These are phyloP conservation scores for Aplocera efformata DNA, from an alignment of 2,888 invertebrate genomes.

Conservation along the genomic window DNA sequence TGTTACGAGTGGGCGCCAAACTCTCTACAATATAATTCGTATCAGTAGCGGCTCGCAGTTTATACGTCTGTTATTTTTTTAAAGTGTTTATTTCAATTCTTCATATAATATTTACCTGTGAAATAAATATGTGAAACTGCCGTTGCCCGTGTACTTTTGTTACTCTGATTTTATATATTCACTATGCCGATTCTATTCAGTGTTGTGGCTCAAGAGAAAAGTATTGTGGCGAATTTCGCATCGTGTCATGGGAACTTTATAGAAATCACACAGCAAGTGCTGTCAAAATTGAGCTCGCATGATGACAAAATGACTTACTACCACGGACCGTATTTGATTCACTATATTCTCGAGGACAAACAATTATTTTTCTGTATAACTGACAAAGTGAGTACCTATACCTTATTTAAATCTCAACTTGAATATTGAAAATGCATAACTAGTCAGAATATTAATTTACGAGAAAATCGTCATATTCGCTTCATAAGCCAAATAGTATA, in stretches of 20 bases:
- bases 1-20: constrained; percentile 25
- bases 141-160: too few relatives aligned
- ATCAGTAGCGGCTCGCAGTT: constrained; percentile 3
- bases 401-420: too few relatives aligned
- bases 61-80: not conserved
- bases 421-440: too few relatives aligned
- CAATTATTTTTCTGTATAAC: constrained; percentile 95
- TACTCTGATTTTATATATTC: too few relatives aligned
- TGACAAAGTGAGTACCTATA: constrained; percentile 86
- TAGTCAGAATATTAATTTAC: too few relatives aligned
- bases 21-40: constrained; percentile 14
- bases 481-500: too few relatives aligned
- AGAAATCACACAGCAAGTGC: constrained; percentile 93
- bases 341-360: constrained; percentile 90
- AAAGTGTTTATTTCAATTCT: too few relatives aligned
- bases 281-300: constrained; percentile 87
- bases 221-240: constrained; percentile 91
- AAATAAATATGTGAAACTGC: too few relatives aligned
- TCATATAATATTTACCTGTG: too few relatives aligned
- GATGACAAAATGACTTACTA: constrained; percentile 94
- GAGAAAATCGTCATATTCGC: too few relatives aligned
- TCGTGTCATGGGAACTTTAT: constrained; percentile 95
- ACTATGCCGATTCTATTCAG: constrained; percentile 94
- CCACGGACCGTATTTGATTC: constrained; percentile 83
- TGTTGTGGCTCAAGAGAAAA: constrained; percentile 89